Evolutionary conservation across 2,797 vertebrate species (phyloP).

Genomic region (Xenops minutus): DNA sequence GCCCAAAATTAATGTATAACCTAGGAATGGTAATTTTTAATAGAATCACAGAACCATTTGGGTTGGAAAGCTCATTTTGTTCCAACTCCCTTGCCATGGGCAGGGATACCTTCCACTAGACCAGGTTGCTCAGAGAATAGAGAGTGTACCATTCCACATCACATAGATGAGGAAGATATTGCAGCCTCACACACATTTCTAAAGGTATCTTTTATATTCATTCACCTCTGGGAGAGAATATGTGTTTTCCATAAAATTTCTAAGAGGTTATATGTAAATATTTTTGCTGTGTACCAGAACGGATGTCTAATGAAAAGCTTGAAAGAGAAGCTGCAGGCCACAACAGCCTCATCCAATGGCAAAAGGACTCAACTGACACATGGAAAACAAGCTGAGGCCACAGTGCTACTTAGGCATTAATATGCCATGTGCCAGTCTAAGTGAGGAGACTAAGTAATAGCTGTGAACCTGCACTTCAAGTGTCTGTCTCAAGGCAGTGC

Average conservation of each 20-base stretch:
- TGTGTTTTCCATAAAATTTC: background rate
- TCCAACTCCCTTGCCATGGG: background rate
- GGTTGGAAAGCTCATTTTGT: background rate
- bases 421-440: background rate
- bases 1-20: background rate
- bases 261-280: background rate
- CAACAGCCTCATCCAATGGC: background rate
- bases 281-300: background rate
- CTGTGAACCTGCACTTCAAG: background rate
- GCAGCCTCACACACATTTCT: background rate
- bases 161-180: background rate
- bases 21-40: background rate
- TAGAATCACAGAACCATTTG: background rate
- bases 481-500: background rate
- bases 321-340: background rate
- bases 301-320: conserved; percentile 22
- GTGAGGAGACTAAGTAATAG: background rate
- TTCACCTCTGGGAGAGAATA: background rate
- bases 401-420: background rate
- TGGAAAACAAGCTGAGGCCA: conserved; percentile 28
- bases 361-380: background rate
- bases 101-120: background rate
- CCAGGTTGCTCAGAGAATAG: background rate
- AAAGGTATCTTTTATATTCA: background rate
- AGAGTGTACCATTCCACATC: background rate